These are phyloP conservation scores for Drosophila elegans DNA, from an alignment of 1,140 invertebrate species.

Conservation along the genomic window DNA sequence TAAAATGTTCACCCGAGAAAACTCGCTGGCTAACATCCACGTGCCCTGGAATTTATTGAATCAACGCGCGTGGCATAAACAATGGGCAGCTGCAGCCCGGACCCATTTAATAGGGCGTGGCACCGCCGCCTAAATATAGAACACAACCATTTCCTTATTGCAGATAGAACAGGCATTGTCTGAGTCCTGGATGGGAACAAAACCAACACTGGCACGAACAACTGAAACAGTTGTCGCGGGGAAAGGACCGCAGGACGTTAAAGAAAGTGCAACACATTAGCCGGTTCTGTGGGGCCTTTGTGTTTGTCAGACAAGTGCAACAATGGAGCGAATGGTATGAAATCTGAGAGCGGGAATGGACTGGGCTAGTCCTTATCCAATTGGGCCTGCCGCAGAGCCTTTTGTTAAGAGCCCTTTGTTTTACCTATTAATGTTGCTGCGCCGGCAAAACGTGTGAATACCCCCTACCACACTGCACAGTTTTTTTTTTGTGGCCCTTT, in stretches of 20 bases:
- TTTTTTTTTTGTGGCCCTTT: not conserved
- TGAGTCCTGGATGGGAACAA: constrained; percentile 20
- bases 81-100: constrained; percentile 39
- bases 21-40: constrained; percentile 32
- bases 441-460: constrained; percentile 37
- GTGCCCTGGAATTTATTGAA: constrained; percentile 63
- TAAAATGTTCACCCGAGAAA: constrained; percentile 33
- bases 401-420: constrained; percentile 40
- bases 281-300: constrained; percentile 56
- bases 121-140: constrained; percentile 61
- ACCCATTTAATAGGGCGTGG: constrained; percentile 47
- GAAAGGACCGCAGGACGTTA: constrained; percentile 7
- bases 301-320: constrained; percentile 47
- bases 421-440: constrained; percentile 47
- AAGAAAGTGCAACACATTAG: constrained; percentile 74
- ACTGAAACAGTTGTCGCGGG: not conserved
- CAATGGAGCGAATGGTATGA: constrained; percentile 35
- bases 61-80: constrained; percentile 70
- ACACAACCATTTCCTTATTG: constrained; percentile 48
- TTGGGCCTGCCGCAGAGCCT: constrained; percentile 45
- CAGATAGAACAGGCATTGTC: constrained; percentile 38
- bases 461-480: not conserved
- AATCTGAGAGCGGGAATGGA: constrained; percentile 9
- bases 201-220: not conserved
- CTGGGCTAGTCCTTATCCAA: constrained; percentile 27